Percentiles rank a stretch among this genome's conserved stretches.
Evolutionary conservation across 2,797 vertebrate genomes (phyloP).

Genomic region (Coccyzus lansbergi): DNA sequence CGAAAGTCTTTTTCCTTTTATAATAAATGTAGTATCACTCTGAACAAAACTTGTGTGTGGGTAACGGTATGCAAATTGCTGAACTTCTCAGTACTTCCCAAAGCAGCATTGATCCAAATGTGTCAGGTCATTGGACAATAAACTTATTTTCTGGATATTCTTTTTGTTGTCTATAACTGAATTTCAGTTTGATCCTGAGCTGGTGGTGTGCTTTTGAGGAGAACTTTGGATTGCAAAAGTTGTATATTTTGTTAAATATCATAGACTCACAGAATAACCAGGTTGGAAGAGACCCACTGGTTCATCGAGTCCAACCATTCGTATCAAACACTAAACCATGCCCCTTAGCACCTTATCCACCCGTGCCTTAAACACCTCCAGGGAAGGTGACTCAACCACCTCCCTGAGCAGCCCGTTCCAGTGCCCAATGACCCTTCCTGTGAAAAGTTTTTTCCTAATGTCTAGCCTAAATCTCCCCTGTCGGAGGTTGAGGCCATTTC

Average conservation of each 20-base stretch:
- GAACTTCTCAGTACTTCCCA: neutral
- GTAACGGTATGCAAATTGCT: neutral
- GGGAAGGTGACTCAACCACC: too few relatives aligned
- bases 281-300: too few relatives aligned
- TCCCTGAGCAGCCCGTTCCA: too few relatives aligned
- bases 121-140: neutral
- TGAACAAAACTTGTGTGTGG: neutral
- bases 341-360: too few relatives aligned
- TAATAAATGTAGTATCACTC: neutral
- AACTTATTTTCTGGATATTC: neutral
- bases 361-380: too few relatives aligned
- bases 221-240: neutral
- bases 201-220: neutral
- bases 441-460: too few relatives aligned
- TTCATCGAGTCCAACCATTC: too few relatives aligned
- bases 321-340: too few relatives aligned
- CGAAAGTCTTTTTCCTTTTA: neutral
- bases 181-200: neutral
- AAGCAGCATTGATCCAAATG: neutral
- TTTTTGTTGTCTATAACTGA: neutral
- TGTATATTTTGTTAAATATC: neutral
- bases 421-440: too few relatives aligned
- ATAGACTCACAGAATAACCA: too few relatives aligned
- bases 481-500: too few relatives aligned
- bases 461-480: too few relatives aligned